Percentiles rank a stretch among this genome's conserved stretches.
phyloP scores from a whole-genome alignment of 2,888 invertebrate species.

The Hypomecis atomaria region DNA sequence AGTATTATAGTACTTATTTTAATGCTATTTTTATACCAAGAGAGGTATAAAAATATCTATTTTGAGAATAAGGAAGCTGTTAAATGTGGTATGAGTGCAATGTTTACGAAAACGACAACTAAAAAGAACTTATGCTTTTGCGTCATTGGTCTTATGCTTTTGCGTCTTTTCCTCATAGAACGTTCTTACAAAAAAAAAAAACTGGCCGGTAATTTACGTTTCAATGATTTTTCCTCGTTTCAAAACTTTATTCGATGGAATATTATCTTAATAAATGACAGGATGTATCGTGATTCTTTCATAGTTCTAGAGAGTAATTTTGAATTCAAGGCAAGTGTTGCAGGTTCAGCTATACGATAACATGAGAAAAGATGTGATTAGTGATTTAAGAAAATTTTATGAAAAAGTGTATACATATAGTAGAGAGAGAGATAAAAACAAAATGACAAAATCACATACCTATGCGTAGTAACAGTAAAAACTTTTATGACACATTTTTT shows the following conservation, averaged over 20 bases:
- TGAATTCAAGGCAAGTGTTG: background rate
- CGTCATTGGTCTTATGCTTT: background rate
- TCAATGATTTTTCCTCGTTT: background rate
- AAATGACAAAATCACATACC: too few species aligned
- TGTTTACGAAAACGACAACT: background rate
- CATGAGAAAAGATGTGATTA: too few species aligned
- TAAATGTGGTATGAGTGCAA: background rate
- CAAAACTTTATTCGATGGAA: background rate
- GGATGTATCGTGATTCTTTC: background rate
- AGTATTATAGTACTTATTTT: too few species aligned
- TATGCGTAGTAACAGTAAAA: too few species aligned
- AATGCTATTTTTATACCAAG: background rate
- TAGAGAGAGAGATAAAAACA: too few species aligned
- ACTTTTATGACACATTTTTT: too few species aligned
- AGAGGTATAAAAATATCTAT: background rate
- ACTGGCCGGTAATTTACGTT: background rate
- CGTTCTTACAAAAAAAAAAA: background rate
- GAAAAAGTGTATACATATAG: too few species aligned
- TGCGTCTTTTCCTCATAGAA: constrained; percentile 6
- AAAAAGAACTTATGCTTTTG: background rate
- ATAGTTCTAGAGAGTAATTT: background rate
- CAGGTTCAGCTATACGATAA: background rate
- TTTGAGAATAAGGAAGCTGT: constrained; percentile 2
- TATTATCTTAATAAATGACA: background rate
- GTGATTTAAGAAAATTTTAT: too few species aligned